Conservation (phyloP, 2,888 invertebrate species). For the Agrochola lota region DNA sequence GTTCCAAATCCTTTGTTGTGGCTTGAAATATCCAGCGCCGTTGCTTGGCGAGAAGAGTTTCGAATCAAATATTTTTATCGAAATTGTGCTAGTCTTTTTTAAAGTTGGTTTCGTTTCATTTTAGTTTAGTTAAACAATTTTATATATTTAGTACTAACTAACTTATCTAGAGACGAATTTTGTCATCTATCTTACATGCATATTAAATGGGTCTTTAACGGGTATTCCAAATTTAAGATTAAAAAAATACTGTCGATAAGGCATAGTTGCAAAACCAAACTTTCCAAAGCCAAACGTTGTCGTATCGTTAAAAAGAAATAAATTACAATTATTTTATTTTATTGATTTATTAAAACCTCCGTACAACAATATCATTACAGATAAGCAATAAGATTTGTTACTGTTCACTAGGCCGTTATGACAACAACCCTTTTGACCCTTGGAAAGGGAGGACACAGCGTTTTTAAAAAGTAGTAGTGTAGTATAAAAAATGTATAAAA, state of each 20-base stretch:
- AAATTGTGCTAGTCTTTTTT: conserved; percentile 39
- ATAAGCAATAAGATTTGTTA: neutral
- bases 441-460: neutral
- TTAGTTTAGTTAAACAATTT: neutral
- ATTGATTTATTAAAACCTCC: neutral
- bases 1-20: conserved; percentile 62
- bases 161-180: neutral
- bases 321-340: neutral
- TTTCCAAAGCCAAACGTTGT: neutral
- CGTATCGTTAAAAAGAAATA: neutral
- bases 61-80: conserved; percentile 61
- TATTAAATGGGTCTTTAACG: no score
- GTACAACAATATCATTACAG: neutral
- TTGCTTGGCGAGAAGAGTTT: conserved; percentile 37
- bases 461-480: no score
- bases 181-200: neutral
- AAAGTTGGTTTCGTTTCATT: neutral
- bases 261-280: neutral
- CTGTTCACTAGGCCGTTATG: neutral
- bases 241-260: no score
- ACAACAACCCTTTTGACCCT: neutral
- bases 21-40: conserved; percentile 57
- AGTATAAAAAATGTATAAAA: no score
- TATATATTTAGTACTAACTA: no score
- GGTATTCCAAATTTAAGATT: rapidly evolving